Evolutionary conservation across 2,888 invertebrate species (phyloP), one percentile per base, ranked within the genome.

Genomic region (Aquatica leii): DNA sequence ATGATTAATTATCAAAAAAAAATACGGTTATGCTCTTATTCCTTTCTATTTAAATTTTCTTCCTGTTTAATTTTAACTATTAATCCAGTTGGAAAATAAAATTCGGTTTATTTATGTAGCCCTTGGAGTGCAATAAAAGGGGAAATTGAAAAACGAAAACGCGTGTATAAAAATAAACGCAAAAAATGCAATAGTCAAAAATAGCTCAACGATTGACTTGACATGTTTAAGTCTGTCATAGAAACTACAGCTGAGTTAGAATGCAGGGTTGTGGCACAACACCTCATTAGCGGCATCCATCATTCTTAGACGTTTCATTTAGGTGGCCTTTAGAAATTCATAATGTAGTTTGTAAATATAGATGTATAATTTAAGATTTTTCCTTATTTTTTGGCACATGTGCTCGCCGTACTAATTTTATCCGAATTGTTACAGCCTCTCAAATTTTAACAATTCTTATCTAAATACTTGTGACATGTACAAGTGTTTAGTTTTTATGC

Each of bases 271-370:
- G 59, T 61, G 70, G 69, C 69, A 70, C 59, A 69, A 72, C 73
- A 75, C 71, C 78, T 78, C 78, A 78, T 78, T 78, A 78, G 75
- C 76, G 74, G 75, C 78, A 78, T 78, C 78, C 76, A 78, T 78
- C 78, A 78, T 77, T 77, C 73, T 71, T 70, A 66, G 66, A 66
- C 67, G 58, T 65, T 62, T 65, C 62, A 58, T 59, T 62, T 65
- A 59, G 59, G 59, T 63, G 59, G 63, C 63, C 63, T 63, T 59
- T 62, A 53, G 53, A 15, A 24, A 59, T 59, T 55, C 54, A 50
- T 63, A 63, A 63, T 63, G 63, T 63, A 55, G 57, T 62, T 58
- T 53, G 53, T 62, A 62, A 62, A 63, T 63, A 63, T 63, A 63
- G 58, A 63, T 59, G 55, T 41, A 46, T 53, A 59, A 59, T 50